Conservation (phyloP, 2,888 invertebrate species). For the Pterostichus niger region DNA sequence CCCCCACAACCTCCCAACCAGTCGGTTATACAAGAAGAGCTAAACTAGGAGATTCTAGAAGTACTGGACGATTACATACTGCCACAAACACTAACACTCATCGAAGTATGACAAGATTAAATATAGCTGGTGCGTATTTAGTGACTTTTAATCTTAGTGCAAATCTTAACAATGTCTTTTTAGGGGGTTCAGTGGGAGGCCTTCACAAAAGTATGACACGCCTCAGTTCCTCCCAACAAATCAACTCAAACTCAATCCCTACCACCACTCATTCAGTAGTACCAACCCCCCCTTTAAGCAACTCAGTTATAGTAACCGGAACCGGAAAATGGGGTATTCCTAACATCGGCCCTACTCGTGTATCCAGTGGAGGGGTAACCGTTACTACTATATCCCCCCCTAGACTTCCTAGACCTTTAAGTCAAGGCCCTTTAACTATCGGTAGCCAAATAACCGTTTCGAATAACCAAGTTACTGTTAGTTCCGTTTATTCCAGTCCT, state of each 20-base stretch:
- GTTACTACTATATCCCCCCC: conserved; percentile 82
- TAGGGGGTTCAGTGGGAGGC: conserved; percentile 87
- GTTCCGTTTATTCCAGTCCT: conserved; percentile 75
- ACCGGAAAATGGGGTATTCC: conserved; percentile 78
- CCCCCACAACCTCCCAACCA: conserved; percentile 71
- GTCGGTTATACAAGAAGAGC: conserved; percentile 81
- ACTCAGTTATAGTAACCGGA: conserved; percentile 78
- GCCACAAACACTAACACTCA: conserved; percentile 86
- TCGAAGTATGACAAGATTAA: conserved; percentile 88
- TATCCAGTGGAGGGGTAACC: conserved; percentile 81
- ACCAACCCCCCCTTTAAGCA: conserved; percentile 75
- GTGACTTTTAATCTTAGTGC: too few species aligned
- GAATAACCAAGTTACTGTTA: conserved; percentile 72
- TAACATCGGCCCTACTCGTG: conserved; percentile 75
- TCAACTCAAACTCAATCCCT: conserved; percentile 77
- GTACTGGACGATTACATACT: conserved; percentile 86
- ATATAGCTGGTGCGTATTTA: conserved; percentile 81
- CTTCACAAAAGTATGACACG: conserved; percentile 91
- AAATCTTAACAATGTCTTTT: conserved; percentile 58
- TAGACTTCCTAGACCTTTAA: conserved; percentile 77
- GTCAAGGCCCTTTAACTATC: conserved; percentile 79
- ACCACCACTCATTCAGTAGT: conserved; percentile 71
- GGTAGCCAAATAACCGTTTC: conserved; percentile 69
- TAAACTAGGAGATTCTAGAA: conserved; percentile 87
- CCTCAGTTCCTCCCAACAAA: conserved; percentile 88